phyloP scores from a whole-genome alignment of 2,888 invertebrate species.

The Heliconius ethilla region DNA sequence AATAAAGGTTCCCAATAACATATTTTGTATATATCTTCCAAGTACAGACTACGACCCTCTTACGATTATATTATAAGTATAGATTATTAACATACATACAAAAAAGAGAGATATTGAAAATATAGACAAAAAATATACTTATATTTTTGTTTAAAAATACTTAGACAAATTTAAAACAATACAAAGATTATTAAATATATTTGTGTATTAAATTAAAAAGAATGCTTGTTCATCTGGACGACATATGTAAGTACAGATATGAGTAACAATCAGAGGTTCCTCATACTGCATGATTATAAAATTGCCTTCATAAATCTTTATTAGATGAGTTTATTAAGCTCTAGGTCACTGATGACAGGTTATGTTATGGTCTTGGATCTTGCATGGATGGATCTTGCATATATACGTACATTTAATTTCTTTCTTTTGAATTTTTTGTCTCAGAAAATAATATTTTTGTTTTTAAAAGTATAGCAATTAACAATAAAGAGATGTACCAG shows the following conservation, averaged over 20 bases:
- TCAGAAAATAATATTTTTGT: not conserved
- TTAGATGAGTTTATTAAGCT: conserved; percentile 46
- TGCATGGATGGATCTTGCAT: not conserved
- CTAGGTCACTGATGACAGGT: conserved; percentile 44
- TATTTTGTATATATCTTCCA: too few species aligned
- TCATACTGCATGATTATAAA: conserved; percentile 46
- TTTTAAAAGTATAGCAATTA: not conserved
- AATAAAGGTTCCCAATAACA: too few species aligned
- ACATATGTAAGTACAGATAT: conserved; percentile 43
- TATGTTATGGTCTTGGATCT: conserved; percentile 28
- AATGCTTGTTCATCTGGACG: conserved; percentile 15
- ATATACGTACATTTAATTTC: not conserved
- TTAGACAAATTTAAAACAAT: too few species aligned
- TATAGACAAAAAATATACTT: not conserved
- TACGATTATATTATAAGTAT: too few species aligned
- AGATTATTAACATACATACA: too few species aligned
- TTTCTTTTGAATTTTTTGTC: not conserved
- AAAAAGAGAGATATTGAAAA: not conserved
- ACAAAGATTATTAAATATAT: not conserved
- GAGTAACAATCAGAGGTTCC: conserved; percentile 37
- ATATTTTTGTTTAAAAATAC: not conserved
- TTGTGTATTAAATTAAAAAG: not conserved
- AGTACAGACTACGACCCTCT: too few species aligned
- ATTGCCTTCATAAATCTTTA: conserved; percentile 48
- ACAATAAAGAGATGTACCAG: not conserved